Base-by-base conservation (phyloP, 2,113 vertebrate species). In the Desmodus rotundus region DNA sequence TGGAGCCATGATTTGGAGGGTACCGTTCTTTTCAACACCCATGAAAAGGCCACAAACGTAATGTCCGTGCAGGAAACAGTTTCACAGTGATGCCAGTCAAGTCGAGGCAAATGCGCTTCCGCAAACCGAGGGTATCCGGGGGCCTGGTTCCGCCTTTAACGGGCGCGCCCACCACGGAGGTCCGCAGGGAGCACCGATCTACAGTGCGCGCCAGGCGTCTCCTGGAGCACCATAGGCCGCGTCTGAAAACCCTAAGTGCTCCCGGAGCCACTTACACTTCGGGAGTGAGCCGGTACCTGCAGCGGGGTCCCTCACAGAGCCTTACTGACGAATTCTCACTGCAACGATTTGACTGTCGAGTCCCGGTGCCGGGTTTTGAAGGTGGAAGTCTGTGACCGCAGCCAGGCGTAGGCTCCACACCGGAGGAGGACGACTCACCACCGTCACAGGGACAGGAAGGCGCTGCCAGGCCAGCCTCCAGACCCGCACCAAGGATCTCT, bases 381-480 rank as follows among this genome's bases (percentile, higher is more conserved):
- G 43, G 92, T 83, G 78, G 52, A 94, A 96, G 92, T 1, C 50
- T 38, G 2, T 52, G 91, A 92, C 45, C 80, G 81, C 83, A 94
- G 89, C 92, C 56, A 41, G 87, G 87, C 63, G 63, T 90, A 68
- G 74, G 87, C 91, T 88, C 92, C 81, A n/a, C 70, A 2, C 73
- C 97, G n/a, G 68, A 96, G n/a, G 68, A 96, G 31, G 56, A 97
- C 87, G 2, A 0, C 86, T 93, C 88, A 72, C 96, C 96, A 87
- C 91, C 92, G 93, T 94, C 58, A 6, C 90, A 56, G 33, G 1
- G 9, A 81, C 95, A 96, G 87, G 98, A 97, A 97, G 95, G 67
- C 95, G 97, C 98, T 94, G 92, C 98, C 98, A 98, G 98, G 98
- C 98, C 98, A 98, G 98, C 98, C 73, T 33, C 76, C 84, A 95